Evolutionary conservation across 2,797 vertebrate species (phyloP), one percentile per base, ranked within the genome.

Genomic region (Urosaurus nigricauda): DNA sequence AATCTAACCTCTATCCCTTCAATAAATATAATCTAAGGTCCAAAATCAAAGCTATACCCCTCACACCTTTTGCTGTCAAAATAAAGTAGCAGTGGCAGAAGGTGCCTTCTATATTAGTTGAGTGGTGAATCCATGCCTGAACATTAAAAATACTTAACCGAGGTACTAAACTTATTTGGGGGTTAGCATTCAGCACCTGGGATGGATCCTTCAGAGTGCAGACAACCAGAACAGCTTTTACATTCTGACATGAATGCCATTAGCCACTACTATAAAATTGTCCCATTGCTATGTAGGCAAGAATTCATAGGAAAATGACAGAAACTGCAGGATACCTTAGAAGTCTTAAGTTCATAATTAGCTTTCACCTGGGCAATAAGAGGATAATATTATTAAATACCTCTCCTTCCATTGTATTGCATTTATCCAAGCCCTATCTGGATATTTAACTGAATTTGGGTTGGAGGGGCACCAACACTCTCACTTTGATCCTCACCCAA

Each of bases 11-110:
- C 19, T 43, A 47, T 11, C 14, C 3, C 71, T 65, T 16, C 29
- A 89, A 80, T 40, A 51, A 17, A 74, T 47, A n/a, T 35, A 81
- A 53, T 37, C 40, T 13, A 65, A 37, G 83, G 16, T 78, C 11
- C n/a, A 83, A 86, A 88, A 84, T 37, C 60, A 81, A 51, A 60
- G 68, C 37, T 84, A 21, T 11, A 13, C 43, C 43, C 43, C 26
- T 29, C 12, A 37, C 21, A 32, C 5, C 40, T 65, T 47, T 73
- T 17, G 35, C 40, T 51, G 13, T 43, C 40, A 65, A 47, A 5
- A 78, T 37, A 21, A 17, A 19, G 17, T 58, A 58, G 56, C 56
- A 58, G 16, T 58, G 56, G 56, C 56, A 58, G 2, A 58, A 0
- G 56, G 56, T 17, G 3, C 56, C 16, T 58, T 19, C 56, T 17